phyloP scores from a whole-genome alignment of 2,888 invertebrate genomes.

The Pachymerium ferrugineum region DNA sequence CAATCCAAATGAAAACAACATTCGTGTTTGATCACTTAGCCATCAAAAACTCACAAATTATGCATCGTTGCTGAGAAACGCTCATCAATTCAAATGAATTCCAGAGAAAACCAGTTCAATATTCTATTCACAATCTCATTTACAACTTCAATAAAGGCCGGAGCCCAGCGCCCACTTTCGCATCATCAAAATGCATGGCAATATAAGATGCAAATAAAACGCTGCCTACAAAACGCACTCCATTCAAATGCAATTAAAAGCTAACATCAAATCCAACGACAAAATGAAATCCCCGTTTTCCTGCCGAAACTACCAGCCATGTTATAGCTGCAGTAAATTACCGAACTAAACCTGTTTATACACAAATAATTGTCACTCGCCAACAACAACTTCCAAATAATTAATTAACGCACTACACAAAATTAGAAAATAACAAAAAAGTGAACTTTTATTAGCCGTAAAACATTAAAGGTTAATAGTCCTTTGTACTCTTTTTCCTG shows the following conservation, averaged over 20 bases:
- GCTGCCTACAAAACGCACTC: too few relatives aligned
- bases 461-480: too few relatives aligned
- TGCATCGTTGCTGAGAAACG: neutral
- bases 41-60: neutral
- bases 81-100: neutral
- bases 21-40: neutral
- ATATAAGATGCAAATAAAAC: neutral
- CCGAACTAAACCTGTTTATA: neutral
- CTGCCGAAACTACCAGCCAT: neutral
- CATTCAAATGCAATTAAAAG: conserved; percentile 12
- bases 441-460: too few relatives aligned
- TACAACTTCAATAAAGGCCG: neutral
- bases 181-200: neutral
- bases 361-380: neutral
- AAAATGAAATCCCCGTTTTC: neutral
- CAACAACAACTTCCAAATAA: neutral
- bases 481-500: too few relatives aligned
- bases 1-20: neutral
- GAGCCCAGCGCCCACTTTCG: neutral
- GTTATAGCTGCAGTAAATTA: neutral
- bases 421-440: neutral
- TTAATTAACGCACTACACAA: neutral
- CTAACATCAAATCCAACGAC: neutral
- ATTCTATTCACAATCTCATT: conserved; percentile 21
- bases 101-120: neutral